Conservation (phyloP, 2,888 invertebrate species). For the Drosophila tanythrix region DNA sequence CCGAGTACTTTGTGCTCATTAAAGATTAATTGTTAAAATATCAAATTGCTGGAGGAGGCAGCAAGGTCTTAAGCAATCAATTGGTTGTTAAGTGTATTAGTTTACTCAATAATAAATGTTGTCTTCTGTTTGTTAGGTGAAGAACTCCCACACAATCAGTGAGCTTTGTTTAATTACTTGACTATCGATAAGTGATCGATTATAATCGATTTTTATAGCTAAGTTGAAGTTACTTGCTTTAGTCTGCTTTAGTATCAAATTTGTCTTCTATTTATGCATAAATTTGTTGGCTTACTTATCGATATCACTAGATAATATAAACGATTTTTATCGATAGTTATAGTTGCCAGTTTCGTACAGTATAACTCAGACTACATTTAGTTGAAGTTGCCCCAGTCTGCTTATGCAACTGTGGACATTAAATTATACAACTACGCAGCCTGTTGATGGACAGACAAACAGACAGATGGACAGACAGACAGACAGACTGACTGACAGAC, state of each 20-base stretch:
- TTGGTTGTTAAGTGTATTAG: neutral
- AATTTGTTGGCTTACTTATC: neutral
- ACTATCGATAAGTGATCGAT: neutral
- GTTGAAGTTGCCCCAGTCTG: neutral
- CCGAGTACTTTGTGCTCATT: neutral
- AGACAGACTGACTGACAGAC: constrained; percentile 59
- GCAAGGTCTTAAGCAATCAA: neutral
- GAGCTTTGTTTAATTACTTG: rapidly evolving
- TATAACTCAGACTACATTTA: neutral
- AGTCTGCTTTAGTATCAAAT: neutral
- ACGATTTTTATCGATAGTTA: neutral
- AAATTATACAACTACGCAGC: constrained; percentile 1
- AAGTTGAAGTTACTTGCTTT: neutral
- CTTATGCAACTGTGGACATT: constrained; percentile 11
- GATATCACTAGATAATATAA: neutral
- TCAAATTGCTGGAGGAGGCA: neutral
- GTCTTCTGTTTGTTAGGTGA: too few species aligned
- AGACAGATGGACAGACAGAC: constrained; percentile 64
- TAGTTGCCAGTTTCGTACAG: neutral
- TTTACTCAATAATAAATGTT: neutral
- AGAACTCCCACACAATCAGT: neutral
- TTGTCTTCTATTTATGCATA: too few species aligned
- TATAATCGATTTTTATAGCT: neutral
- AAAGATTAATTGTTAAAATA: neutral
- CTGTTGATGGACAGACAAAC: constrained; percentile 53